Evolutionary conservation across 2,797 vertebrate species (phyloP).

Genomic region (Crypturellus tataupa): DNA sequence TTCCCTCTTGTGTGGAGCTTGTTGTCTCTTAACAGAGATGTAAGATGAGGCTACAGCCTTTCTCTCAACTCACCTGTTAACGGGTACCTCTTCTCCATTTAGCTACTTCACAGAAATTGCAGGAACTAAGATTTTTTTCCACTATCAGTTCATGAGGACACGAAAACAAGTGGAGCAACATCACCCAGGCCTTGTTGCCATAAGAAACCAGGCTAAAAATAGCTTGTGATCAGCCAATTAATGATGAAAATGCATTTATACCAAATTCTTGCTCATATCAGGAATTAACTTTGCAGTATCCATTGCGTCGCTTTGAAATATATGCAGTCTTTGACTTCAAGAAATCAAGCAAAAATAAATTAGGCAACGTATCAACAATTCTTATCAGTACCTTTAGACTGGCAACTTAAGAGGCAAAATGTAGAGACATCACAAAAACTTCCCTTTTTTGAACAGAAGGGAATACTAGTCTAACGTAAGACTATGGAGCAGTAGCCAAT

Average conservation of each 20-base stretch:
- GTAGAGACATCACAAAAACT: not conserved
- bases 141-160: not conserved
- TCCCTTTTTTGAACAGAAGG: not conserved
- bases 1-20: not conserved
- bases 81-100: no score
- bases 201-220: not conserved
- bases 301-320: no score
- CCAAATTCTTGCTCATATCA: not conserved
- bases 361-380: not conserved
- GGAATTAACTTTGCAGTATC: not conserved
- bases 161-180: rapidly evolving
- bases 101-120: not conserved
- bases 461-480: no score
- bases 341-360: rapidly evolving
- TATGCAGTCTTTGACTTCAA: not conserved
- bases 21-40: not conserved
- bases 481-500: not conserved
- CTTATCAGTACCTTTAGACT: not conserved
- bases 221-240: not conserved
- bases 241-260: not conserved
- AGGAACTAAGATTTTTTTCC: not conserved
- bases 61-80: no score
- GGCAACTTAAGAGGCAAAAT: not conserved
- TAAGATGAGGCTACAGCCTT: no score
- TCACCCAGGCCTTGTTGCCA: not conserved